Evolutionary conservation across 2,888 invertebrate genomes (phyloP).

Genomic region (Sericinus montela): DNA sequence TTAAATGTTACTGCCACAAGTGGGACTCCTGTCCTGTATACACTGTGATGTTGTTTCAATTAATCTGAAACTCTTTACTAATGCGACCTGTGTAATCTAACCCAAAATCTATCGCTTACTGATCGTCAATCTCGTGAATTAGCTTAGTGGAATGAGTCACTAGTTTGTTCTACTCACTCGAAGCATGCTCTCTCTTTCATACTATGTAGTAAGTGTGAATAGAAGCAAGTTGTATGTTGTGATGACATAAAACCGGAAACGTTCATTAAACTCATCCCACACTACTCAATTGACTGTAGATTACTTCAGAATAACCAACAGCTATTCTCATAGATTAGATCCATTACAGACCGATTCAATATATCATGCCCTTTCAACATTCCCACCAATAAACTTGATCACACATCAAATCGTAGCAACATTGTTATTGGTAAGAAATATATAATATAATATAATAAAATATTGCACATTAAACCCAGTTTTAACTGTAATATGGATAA

Average conservation of each 20-base stretch:
- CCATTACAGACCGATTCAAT: neutral
- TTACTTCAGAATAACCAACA: neutral
- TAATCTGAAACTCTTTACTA: slow-evolving; percentile 14
- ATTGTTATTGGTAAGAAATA: neutral
- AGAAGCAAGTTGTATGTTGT: slow-evolving; percentile 61
- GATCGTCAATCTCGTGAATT: slow-evolving; percentile 39
- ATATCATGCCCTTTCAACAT: neutral
- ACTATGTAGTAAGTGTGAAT: slow-evolving; percentile 45
- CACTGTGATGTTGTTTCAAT: slow-evolving; percentile 17
- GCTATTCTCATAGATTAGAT: neutral
- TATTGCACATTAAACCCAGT: neutral
- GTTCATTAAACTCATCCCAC: slow-evolving; percentile 17
- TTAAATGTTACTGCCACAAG: neutral
- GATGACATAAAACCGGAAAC: slow-evolving; percentile 23
- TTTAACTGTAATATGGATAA: neutral
- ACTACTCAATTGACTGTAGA: slow-evolving; percentile 17
- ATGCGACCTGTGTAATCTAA: slow-evolving; percentile 21
- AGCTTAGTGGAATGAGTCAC: slow-evolving; percentile 38
- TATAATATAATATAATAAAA: no score
- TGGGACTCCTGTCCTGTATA: slow-evolving; percentile 19
- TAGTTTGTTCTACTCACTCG: slow-evolving; percentile 31
- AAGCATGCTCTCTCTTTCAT: slow-evolving; percentile 52
- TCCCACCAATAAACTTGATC: neutral
- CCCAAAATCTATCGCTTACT: slow-evolving; percentile 44
- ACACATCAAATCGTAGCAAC: neutral